These are phyloP conservation scores for Rhyacophila evoluta DNA, from an alignment of 2,888 invertebrate genomes.

Conservation along the genomic window DNA sequence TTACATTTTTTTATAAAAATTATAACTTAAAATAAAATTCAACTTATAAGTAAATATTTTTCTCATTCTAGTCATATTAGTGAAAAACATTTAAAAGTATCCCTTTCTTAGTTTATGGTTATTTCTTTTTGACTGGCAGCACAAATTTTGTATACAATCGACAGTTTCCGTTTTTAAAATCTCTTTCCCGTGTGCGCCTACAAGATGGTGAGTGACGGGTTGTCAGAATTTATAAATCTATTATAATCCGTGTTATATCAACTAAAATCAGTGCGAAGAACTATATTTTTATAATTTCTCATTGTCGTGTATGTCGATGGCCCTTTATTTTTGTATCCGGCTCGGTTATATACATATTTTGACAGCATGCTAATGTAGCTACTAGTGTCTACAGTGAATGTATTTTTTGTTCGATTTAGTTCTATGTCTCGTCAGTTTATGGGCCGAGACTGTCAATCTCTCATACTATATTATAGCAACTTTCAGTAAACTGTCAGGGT, in stretches of 20 bases:
- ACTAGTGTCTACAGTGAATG: neutral
- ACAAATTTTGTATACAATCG: conserved; percentile 32
- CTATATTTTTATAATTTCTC: neutral
- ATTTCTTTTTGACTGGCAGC: neutral
- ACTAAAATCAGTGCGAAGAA: neutral
- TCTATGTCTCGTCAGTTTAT: too few species aligned
- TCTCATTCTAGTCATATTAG: too few species aligned
- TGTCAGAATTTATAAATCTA: conserved; percentile 56
- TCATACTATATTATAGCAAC: too few species aligned
- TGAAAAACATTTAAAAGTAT: too few species aligned
- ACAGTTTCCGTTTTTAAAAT: conserved; percentile 43
- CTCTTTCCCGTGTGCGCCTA: conserved; percentile 56
- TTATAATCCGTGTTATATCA: conserved; percentile 28
- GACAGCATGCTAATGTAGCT: conserved; percentile 34
- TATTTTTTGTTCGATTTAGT: too few species aligned
- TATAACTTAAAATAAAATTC: too few species aligned
- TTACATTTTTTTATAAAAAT: too few species aligned
- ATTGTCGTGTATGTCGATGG: neutral
- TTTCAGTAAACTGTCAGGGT: too few species aligned
- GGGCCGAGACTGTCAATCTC: too few species aligned
- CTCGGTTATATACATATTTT: conserved; percentile 9
- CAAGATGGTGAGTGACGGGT: conserved; percentile 63
- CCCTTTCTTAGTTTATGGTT: conserved; percentile 23
- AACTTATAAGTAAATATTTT: too few species aligned
- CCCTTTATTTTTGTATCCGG: neutral